Base-by-base conservation (phyloP, 2,888 invertebrate species). In the Amblyteles armatorius region DNA sequence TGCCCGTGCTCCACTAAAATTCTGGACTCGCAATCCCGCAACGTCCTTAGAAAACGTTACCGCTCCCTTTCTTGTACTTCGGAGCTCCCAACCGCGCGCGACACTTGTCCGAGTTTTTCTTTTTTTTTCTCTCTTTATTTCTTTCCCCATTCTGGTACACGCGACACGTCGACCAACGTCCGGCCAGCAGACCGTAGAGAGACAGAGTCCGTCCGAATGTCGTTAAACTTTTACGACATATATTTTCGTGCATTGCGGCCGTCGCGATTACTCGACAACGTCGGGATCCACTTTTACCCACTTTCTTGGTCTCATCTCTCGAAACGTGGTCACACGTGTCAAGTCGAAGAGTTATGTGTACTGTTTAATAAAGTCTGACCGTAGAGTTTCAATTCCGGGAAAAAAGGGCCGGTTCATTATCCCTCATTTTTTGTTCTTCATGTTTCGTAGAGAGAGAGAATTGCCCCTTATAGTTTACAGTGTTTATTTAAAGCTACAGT, bases 171-270 rank as follows among this genome's bases (percentile, higher is more conserved):
- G 44, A 5, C 65, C 71, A 72, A 79, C 71, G 83, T 79, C 79
- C 79, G 83, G 74, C 36, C 68, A 26, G 67, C 74, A 7, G 67
- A 44, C 63, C 48, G 19, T 33, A 33, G 26, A 48, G 36, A 26
- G 57, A 4, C 22, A 1, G 22, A 13, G 22, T 68, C 72, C 7
- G 67, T 83, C 36, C 55, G n/a, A 80, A 80, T 68, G 84, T 80
- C 84, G 84, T 84, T 84, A 77, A 84, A 79, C n/a, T 84, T 83
- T 77, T 80, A 84, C 84, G 63, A 63, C 33, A 80, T 67, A 13
- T 33, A 63, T 63, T 84, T 84, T 77, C 57, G 72, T 72, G 57
- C 71, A 76, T 79, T 79, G 55, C 65, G 74, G 50, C 29, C 33
- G 63, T 33, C n/a, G 29, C 29, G 29, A 33, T 63, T 63, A 6